Conservation (phyloP, 2,113 vertebrate genomes). For the Aspiorhynchus laticeps region DNA sequence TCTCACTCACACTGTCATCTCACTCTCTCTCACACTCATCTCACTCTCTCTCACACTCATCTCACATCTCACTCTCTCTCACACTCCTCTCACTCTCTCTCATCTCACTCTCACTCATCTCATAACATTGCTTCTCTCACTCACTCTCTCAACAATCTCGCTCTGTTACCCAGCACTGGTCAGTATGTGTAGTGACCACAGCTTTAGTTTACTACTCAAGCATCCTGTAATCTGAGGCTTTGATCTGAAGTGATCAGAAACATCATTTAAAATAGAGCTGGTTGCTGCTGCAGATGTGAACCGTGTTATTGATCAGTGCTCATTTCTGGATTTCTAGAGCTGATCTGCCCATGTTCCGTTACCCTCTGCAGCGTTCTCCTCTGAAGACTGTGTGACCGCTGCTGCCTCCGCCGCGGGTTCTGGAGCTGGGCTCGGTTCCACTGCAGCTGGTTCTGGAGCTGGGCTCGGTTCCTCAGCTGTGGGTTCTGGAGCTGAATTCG, state of each 20-base stretch:
- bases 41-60: too few species aligned
- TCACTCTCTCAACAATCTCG: neutral
- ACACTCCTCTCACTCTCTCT: too few species aligned
- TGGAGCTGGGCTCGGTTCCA: too few species aligned
- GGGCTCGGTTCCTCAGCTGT: neutral
- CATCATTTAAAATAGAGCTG: neutral
- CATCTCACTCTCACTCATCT: too few species aligned
- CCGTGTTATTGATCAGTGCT: neutral
- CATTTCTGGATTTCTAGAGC: neutral
- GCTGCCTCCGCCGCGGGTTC: neutral
- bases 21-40: too few species aligned
- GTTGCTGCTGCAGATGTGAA: neutral
- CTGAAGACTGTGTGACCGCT: neutral
- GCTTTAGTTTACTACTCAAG: neutral
- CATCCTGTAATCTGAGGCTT: neutral
- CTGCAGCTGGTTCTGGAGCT: slow-evolving; percentile 12
- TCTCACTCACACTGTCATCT: too few species aligned
- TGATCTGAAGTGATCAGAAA: neutral
- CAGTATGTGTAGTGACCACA: neutral
- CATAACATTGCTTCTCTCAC: too few species aligned
- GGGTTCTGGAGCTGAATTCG: neutral
- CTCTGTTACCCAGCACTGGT: neutral
- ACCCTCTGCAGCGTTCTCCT: neutral
- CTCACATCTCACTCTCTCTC: too few species aligned
- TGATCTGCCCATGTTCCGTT: neutral